These are phyloP conservation scores for Pachymerium ferrugineum DNA, from an alignment of 2,888 invertebrate genomes.

Conservation along the genomic window DNA sequence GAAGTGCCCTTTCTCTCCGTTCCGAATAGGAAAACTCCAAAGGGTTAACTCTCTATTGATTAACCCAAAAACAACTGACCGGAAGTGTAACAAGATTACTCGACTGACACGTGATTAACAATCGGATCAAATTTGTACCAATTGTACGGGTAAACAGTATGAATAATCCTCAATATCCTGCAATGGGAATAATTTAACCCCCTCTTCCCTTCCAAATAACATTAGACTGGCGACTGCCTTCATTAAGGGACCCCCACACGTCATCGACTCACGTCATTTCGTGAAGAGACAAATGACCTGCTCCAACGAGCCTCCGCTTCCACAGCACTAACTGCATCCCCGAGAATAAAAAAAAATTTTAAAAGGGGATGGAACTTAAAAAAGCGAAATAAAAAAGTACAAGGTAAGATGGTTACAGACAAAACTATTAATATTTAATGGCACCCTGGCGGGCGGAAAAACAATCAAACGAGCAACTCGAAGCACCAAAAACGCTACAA, in stretches of 20 bases:
- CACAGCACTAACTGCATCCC: too few relatives aligned
- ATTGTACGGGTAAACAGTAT: not conserved
- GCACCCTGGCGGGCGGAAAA: constrained; percentile 7
- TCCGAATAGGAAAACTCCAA: too few relatives aligned
- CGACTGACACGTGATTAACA: not conserved
- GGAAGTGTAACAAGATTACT: not conserved
- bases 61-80: not conserved
- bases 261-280: constrained; percentile 15
- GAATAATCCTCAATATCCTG: constrained; percentile 10
- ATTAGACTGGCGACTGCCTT: constrained; percentile 1
- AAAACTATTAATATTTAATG: constrained; percentile 19
- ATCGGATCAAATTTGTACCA: not conserved
- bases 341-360: too few relatives aligned
- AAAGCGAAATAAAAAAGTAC: not conserved
- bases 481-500: not conserved
- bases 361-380: not conserved
- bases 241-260: constrained; percentile 25
- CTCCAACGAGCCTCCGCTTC: not conserved
- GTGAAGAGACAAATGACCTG: not conserved
- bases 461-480: constrained; percentile 7
- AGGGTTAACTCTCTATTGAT: too few relatives aligned
- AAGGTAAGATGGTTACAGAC: constrained; percentile 16
- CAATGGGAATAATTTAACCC: constrained; percentile 3
- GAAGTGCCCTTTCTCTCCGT: too few relatives aligned
- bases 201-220: not conserved